These are phyloP conservation scores for Drosophila pruinosa DNA, from an alignment of 1,140 invertebrate species.

Conservation along the genomic window DNA sequence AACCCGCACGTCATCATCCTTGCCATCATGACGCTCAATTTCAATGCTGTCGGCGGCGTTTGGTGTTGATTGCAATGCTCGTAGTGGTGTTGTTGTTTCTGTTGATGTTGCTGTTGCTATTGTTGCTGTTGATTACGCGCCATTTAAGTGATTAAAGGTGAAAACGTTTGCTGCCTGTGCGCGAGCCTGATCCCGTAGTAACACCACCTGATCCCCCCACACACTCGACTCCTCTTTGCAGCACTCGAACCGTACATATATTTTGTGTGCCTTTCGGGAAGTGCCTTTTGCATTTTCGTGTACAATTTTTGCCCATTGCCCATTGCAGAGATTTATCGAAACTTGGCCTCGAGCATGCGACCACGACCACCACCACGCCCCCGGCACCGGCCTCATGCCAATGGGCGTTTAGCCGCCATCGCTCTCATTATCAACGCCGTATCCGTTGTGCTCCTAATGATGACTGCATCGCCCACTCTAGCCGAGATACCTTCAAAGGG, in stretches of 20 bases:
- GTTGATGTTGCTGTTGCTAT: conserved; percentile 35
- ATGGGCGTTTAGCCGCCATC: conserved; percentile 39
- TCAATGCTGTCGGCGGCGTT: conserved; percentile 57
- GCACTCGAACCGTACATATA: no score
- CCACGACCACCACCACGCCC: conserved; percentile 7
- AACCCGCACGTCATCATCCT: conserved; percentile 60
- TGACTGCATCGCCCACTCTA: conserved; percentile 57
- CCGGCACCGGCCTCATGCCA: not conserved
- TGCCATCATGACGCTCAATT: conserved; percentile 59
- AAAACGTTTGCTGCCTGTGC: conserved; percentile 47
- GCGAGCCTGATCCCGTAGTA: conserved; percentile 1
- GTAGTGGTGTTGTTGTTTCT: conserved; percentile 21
- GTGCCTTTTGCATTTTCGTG: conserved; percentile 21
- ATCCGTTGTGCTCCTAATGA: conserved; percentile 55
- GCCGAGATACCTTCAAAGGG: conserved; percentile 75
- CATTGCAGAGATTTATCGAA: conserved; percentile 46
- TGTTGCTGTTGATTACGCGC: conserved; percentile 67
- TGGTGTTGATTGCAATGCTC: conserved; percentile 69
- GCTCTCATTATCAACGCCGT: conserved; percentile 53
- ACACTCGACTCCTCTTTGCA: not conserved
- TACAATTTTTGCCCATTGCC: conserved; percentile 36
- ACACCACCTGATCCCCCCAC: not conserved
- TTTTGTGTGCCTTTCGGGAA: not conserved
- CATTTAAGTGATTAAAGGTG: conserved; percentile 80
- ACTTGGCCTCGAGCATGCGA: not conserved